These are phyloP conservation scores for Cotesia chilonis DNA, from an alignment of 1,140 invertebrate genomes.

Conservation along the genomic window DNA sequence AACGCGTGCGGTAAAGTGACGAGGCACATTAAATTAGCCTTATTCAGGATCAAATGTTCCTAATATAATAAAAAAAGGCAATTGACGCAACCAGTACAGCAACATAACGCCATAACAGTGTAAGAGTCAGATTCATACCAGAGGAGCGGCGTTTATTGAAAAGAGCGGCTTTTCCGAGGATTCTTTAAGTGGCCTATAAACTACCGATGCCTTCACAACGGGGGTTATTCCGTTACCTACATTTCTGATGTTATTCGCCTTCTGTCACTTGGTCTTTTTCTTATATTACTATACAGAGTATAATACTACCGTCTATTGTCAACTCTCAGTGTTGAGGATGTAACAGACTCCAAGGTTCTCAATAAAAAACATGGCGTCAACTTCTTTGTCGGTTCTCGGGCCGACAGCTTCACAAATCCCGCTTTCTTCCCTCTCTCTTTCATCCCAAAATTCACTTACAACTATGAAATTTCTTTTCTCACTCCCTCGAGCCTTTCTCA, in stretches of 20 bases:
- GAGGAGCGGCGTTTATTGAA: not conserved
- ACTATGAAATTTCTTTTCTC: not conserved
- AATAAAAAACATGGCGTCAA: conserved; percentile 11
- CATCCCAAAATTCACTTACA: not conserved
- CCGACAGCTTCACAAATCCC: conserved; percentile 8
- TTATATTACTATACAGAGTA: not conserved
- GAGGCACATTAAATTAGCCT: no score
- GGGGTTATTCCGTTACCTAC: conserved; percentile 27
- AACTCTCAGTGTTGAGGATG: not conserved
- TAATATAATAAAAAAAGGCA: not conserved
- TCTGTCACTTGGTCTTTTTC: conserved; percentile 23
- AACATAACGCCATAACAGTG: not conserved
- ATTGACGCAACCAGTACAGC: not conserved
- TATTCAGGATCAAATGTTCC: no score
- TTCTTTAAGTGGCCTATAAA: conserved; percentile 43
- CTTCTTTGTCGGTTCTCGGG: conserved; percentile 18
- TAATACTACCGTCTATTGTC: not conserved
- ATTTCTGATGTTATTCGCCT: conserved; percentile 11
- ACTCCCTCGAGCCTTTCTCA: not conserved
- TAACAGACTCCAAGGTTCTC: not conserved
- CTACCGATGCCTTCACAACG: conserved; percentile 32
- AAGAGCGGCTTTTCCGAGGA: conserved; percentile 30
- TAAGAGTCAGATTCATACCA: no score
- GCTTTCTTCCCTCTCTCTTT: not conserved
- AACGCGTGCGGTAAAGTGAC: conserved; percentile 9